These are phyloP conservation scores for Saturnia japonica DNA, from an alignment of 2,888 invertebrate genomes.

Conservation along the genomic window DNA sequence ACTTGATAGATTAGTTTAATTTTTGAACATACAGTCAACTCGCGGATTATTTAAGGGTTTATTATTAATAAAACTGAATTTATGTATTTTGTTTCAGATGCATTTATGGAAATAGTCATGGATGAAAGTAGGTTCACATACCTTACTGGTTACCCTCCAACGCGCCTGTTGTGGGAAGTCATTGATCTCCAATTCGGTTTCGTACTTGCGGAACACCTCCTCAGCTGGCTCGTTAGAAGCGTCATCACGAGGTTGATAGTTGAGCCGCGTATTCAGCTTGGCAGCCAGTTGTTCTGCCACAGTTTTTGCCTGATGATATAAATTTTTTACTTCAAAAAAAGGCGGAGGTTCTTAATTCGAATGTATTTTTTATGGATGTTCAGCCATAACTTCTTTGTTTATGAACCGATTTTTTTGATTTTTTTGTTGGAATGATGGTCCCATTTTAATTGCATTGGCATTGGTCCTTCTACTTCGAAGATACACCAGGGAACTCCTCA, in stretches of 20 bases:
- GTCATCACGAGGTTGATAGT: constrained; percentile 97
- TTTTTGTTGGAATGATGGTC: too few species aligned
- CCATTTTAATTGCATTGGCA: too few species aligned
- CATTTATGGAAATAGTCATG: not conserved
- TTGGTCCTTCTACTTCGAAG: too few species aligned
- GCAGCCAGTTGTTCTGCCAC: constrained; percentile 99
- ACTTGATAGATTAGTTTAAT: too few species aligned
- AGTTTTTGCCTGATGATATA: constrained; percentile 87
- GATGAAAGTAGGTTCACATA: constrained; percentile 41
- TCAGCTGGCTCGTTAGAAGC: constrained; percentile 81
- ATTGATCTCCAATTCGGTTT: constrained; percentile 99
- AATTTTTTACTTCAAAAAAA: not conserved
- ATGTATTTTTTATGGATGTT: too few species aligned
- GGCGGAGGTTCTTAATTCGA: too few species aligned
- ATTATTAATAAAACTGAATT: too few species aligned
- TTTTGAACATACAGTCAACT: too few species aligned
- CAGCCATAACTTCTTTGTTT: too few species aligned
- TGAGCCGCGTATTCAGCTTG: constrained; percentile 97
- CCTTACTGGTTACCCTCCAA: constrained; percentile 98
- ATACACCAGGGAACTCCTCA: too few species aligned
- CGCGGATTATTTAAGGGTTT: too few species aligned
- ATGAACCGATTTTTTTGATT: too few species aligned
- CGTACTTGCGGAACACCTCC: constrained; percentile 94
- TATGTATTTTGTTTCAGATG: not conserved
- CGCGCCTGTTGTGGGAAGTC: constrained; percentile 99